Base-by-base conservation (phyloP, 2,888 invertebrate species). In the Hesperia comma region DNA sequence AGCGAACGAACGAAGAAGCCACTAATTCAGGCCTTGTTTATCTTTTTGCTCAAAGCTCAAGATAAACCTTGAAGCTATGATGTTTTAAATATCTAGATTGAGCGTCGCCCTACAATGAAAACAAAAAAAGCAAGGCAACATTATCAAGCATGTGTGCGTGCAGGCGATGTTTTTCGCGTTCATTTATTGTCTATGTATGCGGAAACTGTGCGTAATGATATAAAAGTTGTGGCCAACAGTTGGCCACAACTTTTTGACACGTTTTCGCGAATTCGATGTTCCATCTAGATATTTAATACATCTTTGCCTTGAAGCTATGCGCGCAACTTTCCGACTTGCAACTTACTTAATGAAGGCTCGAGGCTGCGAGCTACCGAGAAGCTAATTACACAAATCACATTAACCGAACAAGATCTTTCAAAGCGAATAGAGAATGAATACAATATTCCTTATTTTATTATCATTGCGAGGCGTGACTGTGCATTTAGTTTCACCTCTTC, bases 341-440 rank as follows among this genome's bases (percentile, higher is more conserved):
- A 61, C 33, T 61, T 53, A 53, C 21, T 51, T 61, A 61, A 61
- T 51, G 61, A 61, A 61, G 51, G 37, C 61, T 53, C 7, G 49
- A 37, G 60, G 60, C 60, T 17, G 19, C 46, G n/a, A n/a, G 46
- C 60, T 60, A 40, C 33, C 33, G 49, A 49, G 49, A 15, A 53
- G 61, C 61, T 61, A 61, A 61, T 61, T 61, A 61, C 41, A 53
- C 53, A 58, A 58, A 58, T 58, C 41, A 46, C 41, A 32, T 58
- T 58, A 58, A 58, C n/a, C 32, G 58, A 43, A 58, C 58, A 43
- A 21, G 41, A 43, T 43, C 21, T 41, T 58, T 41, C 26, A 46
- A 46, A 15, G 26, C 19, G 49, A 53, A 53, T 53, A 32, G 15
- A 32, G 32, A n/a, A 49, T 12, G 49, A 49, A 49, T 19, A 49